These are phyloP conservation scores for Megalops atlanticus DNA, from an alignment of 2,113 vertebrate genomes.

Conservation along the genomic window DNA sequence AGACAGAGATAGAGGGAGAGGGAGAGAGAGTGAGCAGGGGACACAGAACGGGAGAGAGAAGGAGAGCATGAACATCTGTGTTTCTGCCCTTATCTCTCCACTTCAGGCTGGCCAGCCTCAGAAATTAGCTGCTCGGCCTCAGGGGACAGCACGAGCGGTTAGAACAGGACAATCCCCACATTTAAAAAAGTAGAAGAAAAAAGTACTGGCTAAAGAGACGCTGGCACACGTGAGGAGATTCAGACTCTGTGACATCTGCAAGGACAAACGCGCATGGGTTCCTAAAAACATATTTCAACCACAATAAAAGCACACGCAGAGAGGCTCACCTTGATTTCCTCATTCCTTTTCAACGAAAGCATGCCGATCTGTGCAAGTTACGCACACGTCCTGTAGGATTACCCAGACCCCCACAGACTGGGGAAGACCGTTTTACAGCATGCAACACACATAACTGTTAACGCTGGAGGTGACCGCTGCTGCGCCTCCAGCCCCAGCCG, in stretches of 20 bases:
- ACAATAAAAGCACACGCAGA: background rate
- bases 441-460: background rate
- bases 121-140: constrained; percentile 16
- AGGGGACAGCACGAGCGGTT: background rate
- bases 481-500: background rate
- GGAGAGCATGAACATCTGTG: background rate
- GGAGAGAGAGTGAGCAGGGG: background rate
- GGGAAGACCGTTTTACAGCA: background rate
- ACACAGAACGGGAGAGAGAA: background rate
- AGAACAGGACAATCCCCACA: background rate
- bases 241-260: background rate
- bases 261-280: background rate
- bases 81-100: constrained; percentile 44
- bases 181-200: background rate
- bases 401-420: background rate
- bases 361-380: background rate
- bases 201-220: background rate
- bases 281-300: no score
- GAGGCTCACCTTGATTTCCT: background rate
- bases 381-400: background rate
- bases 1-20: background rate
- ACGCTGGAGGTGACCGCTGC: background rate
- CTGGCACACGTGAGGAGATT: background rate
- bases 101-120: constrained; percentile 35
- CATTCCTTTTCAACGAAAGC: background rate